Base-by-base conservation (phyloP, 2,113 vertebrate species). In the Anguilla rostrata region DNA sequence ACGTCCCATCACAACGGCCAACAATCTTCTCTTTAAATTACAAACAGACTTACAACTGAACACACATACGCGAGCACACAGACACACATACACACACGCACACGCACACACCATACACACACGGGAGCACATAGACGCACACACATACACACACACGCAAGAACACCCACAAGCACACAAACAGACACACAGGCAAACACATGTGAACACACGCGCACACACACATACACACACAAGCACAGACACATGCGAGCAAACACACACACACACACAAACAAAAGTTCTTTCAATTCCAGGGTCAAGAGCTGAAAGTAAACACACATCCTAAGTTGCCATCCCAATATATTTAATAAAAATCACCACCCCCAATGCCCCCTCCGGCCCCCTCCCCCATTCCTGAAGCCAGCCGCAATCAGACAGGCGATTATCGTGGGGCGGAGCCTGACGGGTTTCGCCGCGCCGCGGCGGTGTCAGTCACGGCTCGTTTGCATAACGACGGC, bases 401-500 rank as follows among this genome's bases (percentile, higher is more conserved):
- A 97, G 95, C 96, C 71, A 29, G 14, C 96, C 95, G 96, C 95
- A 97, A 97, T 97, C 96, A 97, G 94, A 95, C 95, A 96, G 96
- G 96, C 95, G 96, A 96, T 96, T 96, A 96, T 96, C 95, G 96
- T 96, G 94, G 95, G 96, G 95, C 95, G 96, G 96, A 96, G 96
- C 96, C 96, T 95, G 96, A 96, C 96, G 96, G 96, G 95, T 34
- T 34, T 93, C 94, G 95, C 95, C 96, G 94, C 97, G 95, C 96
- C 94, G 96, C 96, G 96, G 96, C 94, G 94, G 94, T 96, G 95
- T 96, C 96, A 94, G 95, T 95, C 95, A 95, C 95, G 95, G 91
- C 85, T 94, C 95, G 97, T 97, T 97, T 97, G 95, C 97, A 97
- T 97, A 97, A 97, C 97, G 97, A 97, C 96, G 95, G 96, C 95